These are phyloP conservation scores for Clupea harengus DNA, from an alignment of 2,113 vertebrate genomes.

Conservation along the genomic window DNA sequence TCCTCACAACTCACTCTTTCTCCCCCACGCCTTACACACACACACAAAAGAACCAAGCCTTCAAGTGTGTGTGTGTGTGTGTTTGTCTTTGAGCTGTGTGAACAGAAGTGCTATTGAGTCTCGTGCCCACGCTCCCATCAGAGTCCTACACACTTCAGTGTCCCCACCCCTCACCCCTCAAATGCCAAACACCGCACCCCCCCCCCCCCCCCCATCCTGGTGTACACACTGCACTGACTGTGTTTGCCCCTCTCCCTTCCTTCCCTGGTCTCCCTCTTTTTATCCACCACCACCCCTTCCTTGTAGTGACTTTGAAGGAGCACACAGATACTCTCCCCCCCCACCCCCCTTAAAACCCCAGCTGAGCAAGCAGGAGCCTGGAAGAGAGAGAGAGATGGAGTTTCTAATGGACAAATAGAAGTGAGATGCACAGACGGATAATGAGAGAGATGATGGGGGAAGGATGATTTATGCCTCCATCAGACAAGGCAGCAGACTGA, in stretches of 20 bases:
- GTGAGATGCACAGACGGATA: too few relatives aligned
- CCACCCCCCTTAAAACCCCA: too few relatives aligned
- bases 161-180: conserved; percentile 22
- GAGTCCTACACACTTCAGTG: conserved; percentile 41
- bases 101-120: conserved; percentile 49
- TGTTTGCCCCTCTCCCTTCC: background rate
- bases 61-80: conserved; percentile 15
- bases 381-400: too few relatives aligned
- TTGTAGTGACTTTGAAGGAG: background rate
- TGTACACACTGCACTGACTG: conserved; percentile 24
- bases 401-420: too few relatives aligned
- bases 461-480: background rate
- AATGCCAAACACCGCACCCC: background rate
- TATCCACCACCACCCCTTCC: background rate
- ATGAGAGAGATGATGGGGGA: too few relatives aligned
- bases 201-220: background rate
- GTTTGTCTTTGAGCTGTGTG: conserved; percentile 28
- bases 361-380: too few relatives aligned
- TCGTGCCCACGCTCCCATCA: conserved; percentile 19
- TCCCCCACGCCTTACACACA: background rate
- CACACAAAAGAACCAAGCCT: background rate
- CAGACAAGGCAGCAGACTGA: background rate
- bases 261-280: background rate
- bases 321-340: too few relatives aligned
- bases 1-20: conserved; percentile 30